A percentile compares a stretch with the other conserved stretches of the same genome.
Conservation (phyloP, 2,113 vertebrate genomes). For the Crotalus helleri region DNA sequence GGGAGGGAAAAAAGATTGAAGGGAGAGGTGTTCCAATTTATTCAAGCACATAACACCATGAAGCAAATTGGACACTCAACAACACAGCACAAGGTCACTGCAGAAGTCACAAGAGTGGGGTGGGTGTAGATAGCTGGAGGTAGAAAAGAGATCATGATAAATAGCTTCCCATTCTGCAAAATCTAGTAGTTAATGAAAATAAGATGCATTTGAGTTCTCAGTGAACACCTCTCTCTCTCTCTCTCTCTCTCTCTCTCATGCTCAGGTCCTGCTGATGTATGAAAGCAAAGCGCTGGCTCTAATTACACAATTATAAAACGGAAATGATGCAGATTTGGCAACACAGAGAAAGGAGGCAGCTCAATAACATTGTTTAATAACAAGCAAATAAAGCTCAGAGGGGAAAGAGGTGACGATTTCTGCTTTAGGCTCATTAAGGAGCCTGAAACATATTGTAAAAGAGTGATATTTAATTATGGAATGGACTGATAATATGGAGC, state of each 20-base stretch:
- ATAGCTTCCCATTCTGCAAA: constrained; percentile 95
- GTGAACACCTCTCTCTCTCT: constrained; percentile 62
- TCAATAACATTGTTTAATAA: constrained; percentile 85
- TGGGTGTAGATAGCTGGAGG: constrained; percentile 80
- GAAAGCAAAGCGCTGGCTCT: constrained; percentile 90
- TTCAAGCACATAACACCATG: constrained; percentile 86
- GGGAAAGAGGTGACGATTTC: constrained; percentile 79
- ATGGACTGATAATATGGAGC: constrained; percentile 79
- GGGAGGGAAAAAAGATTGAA: constrained; percentile 43
- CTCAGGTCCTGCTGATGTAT: constrained; percentile 88
- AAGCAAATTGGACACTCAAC: constrained; percentile 88
- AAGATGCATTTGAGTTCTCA: constrained; percentile 77
- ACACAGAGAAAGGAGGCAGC: constrained; percentile 78
- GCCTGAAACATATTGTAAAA: constrained; percentile 81
- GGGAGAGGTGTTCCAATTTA: constrained; percentile 84
- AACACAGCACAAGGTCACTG: constrained; percentile 87
- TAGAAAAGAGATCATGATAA: constrained; percentile 94
- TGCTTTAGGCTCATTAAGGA: constrained; percentile 85
- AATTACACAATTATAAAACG: constrained; percentile 99
- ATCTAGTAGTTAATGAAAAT: constrained; percentile 91
- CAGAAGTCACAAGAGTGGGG: constrained; percentile 83
- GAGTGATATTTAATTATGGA: constrained; percentile 85
- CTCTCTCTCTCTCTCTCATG: constrained; percentile 44
- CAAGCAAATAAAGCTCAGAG: constrained; percentile 83
- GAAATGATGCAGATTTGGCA: constrained; percentile 87